These are phyloP conservation scores for Agrotis segetum DNA, from an alignment of 2,888 invertebrate genomes.

Conservation along the genomic window DNA sequence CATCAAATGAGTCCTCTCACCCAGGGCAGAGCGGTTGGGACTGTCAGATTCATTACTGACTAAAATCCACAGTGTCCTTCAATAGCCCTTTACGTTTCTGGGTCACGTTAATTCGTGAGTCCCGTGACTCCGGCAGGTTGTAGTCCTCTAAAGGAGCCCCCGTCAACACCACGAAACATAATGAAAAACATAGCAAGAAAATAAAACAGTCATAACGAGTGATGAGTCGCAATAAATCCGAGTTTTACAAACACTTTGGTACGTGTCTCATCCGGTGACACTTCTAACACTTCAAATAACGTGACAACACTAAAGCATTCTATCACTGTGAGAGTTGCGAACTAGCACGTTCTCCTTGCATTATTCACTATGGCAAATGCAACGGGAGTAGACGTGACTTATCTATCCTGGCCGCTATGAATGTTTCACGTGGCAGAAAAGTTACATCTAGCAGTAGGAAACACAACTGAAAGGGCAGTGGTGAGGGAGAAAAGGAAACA, in stretches of 20 bases:
- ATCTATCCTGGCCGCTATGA: conserved; percentile 79
- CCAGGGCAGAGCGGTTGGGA: too few species aligned
- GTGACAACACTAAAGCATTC: conserved; percentile 79
- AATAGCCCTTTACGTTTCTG: too few species aligned
- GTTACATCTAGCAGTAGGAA: conserved; percentile 59
- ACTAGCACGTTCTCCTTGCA: conserved; percentile 82
- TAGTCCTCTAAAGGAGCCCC: too few species aligned
- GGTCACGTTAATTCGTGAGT: too few species aligned
- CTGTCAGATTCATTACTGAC: too few species aligned
- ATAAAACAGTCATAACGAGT: conserved; percentile 56
- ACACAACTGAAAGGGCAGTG: conserved; percentile 74
- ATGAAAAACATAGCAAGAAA: conserved; percentile 44
- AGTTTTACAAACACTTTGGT: conserved; percentile 60
- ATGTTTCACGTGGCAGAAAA: conserved; percentile 80
- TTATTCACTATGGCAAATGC: conserved; percentile 89
- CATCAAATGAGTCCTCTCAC: too few species aligned
- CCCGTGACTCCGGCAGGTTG: too few species aligned
- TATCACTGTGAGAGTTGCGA: conserved; percentile 75
- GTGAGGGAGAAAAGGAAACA: conserved; percentile 64
- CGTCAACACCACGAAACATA: conserved; percentile 24
- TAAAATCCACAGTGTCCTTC: too few species aligned
- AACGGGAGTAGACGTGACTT: conserved; percentile 82
- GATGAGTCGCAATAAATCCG: conserved; percentile 61
- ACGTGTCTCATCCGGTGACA: conserved; percentile 66
- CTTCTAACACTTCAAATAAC: conserved; percentile 71